phyloP scores from a whole-genome alignment of 2,113 vertebrate genomes.

The Lophura nycthemera region DNA sequence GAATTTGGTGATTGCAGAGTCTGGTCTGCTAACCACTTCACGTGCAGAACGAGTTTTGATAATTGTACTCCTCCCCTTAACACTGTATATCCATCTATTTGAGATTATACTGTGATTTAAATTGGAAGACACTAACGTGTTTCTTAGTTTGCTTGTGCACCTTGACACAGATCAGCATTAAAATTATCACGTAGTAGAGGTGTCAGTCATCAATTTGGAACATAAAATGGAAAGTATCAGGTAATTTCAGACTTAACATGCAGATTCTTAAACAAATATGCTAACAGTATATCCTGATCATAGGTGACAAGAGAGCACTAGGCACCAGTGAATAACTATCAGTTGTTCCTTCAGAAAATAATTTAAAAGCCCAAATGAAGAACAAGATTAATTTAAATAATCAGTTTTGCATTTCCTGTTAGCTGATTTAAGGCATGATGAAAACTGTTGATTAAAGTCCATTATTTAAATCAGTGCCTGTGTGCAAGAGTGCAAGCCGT shows the following conservation, averaged over 20 bases:
- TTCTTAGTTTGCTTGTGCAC: background rate
- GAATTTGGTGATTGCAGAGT: background rate
- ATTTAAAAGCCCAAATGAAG: constrained; percentile 30
- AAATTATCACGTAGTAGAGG: constrained; percentile 4
- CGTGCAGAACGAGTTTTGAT: background rate
- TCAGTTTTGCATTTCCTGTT: constrained; percentile 45
- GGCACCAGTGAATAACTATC: background rate
- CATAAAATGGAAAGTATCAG: background rate
- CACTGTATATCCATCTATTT: background rate
- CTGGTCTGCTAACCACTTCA: background rate
- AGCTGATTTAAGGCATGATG: constrained; percentile 54
- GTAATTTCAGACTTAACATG: background rate
- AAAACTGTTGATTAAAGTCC: constrained; percentile 44
- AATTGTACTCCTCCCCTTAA: background rate
- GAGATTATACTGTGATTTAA: background rate
- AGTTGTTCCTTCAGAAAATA: constrained; percentile 39
- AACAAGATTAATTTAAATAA: constrained; percentile 55
- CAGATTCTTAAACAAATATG: constrained; percentile 37
- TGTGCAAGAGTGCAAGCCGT: background rate
- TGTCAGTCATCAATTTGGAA: background rate
- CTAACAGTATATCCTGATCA: background rate
- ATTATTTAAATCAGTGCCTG: constrained; percentile 37
- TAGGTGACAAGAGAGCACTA: background rate
- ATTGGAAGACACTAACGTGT: background rate
- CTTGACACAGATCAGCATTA: background rate